phyloP scores from a whole-genome alignment of 2,797 vertebrate genomes.

The Gadopsis bispinosus region DNA sequence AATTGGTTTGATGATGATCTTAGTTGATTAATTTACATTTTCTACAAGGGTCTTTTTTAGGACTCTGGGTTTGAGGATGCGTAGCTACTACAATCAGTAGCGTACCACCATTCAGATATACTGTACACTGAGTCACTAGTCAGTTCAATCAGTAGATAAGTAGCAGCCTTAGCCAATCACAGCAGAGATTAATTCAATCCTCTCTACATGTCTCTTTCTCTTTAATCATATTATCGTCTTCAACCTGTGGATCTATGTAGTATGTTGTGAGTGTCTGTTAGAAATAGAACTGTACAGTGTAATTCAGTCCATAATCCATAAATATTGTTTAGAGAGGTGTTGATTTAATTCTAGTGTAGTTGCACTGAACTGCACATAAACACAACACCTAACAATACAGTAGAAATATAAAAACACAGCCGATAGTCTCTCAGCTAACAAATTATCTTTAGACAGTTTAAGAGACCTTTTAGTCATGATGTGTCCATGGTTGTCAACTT shows the following conservation, averaged over 20 bases:
- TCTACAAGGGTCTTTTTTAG: not conserved
- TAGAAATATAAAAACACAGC: not conserved
- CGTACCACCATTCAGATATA: not conserved
- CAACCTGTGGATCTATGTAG: not conserved
- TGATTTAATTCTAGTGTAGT: not conserved
- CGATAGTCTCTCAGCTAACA: not conserved
- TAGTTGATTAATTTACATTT: not conserved
- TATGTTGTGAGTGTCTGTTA: not conserved
- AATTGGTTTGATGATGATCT: not conserved
- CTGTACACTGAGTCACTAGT: not conserved
- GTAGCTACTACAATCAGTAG: not conserved
- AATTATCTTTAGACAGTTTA: not conserved
- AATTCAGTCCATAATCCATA: not conserved
- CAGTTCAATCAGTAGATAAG: slow-evolving; percentile 25
- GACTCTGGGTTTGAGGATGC: not conserved
- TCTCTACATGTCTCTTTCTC: slow-evolving; percentile 7
- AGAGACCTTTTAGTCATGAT: not conserved
- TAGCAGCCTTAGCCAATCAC: slow-evolving; percentile 56
- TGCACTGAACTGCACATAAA: not conserved
- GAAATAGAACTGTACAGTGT: not conserved
- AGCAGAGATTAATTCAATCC: slow-evolving; percentile 66
- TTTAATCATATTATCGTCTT: slow-evolving; percentile 58
- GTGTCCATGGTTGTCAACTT: too few relatives aligned
- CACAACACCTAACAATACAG: not conserved
- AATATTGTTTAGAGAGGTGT: not conserved